phyloP scores from a whole-genome alignment of 1,140 invertebrate species.

The silkworm (Bombyx mori) region ASM3026992v2 NC_085127.1:1737501-1738000 shows the following conservation, averaged over 20 bases:
- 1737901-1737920: too few species aligned
- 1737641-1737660: slow-evolving; percentile 10
- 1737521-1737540: slow-evolving; percentile 54
- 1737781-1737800: neutral
- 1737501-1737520: slow-evolving; percentile 33
- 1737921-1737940: too few species aligned
- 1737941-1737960: too few species aligned
- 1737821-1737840: too few species aligned
- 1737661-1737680: slow-evolving; percentile 9
- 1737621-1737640: slow-evolving; percentile 36
- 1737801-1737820: too few species aligned
- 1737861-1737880: too few species aligned
- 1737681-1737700: slow-evolving; percentile 8
- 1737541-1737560: slow-evolving; percentile 42
- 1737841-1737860: too few species aligned
- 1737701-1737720: slow-evolving; percentile 2
- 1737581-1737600: slow-evolving; percentile 19
- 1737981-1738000: too few species aligned
- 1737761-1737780: neutral
- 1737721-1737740: slow-evolving; percentile 7
- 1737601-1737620: slow-evolving; percentile 30
- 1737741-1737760: neutral
- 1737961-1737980: too few species aligned
- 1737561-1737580: slow-evolving; percentile 30
- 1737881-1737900: too few species aligned